phyloP scores from a whole-genome alignment of 2,113 vertebrate genomes.

The Ochotona princeps region DNA sequence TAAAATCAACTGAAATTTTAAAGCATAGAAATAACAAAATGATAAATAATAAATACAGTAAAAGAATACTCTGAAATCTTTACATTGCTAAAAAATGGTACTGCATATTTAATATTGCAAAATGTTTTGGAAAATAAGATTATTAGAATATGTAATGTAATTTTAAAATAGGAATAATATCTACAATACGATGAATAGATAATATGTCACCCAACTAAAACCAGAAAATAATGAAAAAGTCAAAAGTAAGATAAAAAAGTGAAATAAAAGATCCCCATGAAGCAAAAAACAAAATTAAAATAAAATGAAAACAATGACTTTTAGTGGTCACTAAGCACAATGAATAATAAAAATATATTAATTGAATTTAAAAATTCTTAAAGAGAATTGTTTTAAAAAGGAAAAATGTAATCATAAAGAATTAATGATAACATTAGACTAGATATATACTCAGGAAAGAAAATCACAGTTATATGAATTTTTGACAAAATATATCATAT shows the following conservation, averaged over 20 bases:
- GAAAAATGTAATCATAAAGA: no score
- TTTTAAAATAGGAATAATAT: conserved; percentile 31
- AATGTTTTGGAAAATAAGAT: background rate
- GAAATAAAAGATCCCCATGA: background rate
- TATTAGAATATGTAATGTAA: background rate
- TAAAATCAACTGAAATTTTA: background rate
- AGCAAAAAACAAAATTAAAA: background rate
- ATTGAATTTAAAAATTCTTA: no score
- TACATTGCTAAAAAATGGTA: background rate
- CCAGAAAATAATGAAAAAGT: background rate
- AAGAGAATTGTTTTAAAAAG: no score
- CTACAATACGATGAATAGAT: background rate
- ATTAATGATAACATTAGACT: no score
- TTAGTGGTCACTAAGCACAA: background rate
- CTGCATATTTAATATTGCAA: background rate
- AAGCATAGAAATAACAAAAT: background rate
- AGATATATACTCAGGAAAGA: no score
- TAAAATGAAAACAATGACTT: background rate
- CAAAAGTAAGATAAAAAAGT: background rate
- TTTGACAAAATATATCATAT: no score
- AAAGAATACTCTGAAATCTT: background rate
- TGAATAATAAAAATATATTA: background rate
- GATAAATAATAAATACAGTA: background rate
- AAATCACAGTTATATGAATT: no score
- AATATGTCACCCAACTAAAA: conserved; percentile 9